Percentiles rank a stretch among this genome's conserved stretches.
Evolutionary conservation across 1,140 invertebrate genomes (phyloP).

Genomic region (Littorina saxatilis): DNA sequence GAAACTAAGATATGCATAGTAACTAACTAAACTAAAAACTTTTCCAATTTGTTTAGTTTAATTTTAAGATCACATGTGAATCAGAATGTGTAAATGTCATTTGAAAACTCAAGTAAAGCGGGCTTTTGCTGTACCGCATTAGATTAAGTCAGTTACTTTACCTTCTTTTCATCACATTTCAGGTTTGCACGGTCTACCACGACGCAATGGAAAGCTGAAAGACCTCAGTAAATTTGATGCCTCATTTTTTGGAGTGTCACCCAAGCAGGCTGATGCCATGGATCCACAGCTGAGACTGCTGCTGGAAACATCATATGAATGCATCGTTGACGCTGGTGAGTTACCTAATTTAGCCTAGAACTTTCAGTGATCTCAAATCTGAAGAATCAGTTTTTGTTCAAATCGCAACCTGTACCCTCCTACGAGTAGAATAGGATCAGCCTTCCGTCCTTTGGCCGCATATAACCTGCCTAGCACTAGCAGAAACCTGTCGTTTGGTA

Average conservation of each 20-base stretch:
- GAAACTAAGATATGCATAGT: too few species aligned
- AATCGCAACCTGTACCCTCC: background rate
- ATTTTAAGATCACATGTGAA: too few species aligned
- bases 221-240: conserved; percentile 92
- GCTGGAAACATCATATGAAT: conserved; percentile 95
- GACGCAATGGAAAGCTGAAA: conserved; percentile 93
- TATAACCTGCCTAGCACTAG: background rate
- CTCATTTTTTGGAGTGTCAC: conserved; percentile 94
- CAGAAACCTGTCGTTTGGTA: too few species aligned
- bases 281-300: conserved; percentile 85
- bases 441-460: background rate
- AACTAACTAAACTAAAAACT: too few species aligned
- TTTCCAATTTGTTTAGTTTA: too few species aligned
- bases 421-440: background rate
- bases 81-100: too few species aligned
- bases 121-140: too few species aligned
- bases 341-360: conserved; percentile 72
- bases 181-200: conserved; percentile 90
- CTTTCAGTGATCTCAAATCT: background rate
- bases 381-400: background rate
- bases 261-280: conserved; percentile 95
- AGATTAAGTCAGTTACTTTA: too few species aligned
- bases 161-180: too few species aligned
- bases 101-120: too few species aligned
- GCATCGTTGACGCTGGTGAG: conserved; percentile 92